phyloP scores from a whole-genome alignment of 1,140 invertebrate species.

The Thaumetopoea pityocampa region DNA sequence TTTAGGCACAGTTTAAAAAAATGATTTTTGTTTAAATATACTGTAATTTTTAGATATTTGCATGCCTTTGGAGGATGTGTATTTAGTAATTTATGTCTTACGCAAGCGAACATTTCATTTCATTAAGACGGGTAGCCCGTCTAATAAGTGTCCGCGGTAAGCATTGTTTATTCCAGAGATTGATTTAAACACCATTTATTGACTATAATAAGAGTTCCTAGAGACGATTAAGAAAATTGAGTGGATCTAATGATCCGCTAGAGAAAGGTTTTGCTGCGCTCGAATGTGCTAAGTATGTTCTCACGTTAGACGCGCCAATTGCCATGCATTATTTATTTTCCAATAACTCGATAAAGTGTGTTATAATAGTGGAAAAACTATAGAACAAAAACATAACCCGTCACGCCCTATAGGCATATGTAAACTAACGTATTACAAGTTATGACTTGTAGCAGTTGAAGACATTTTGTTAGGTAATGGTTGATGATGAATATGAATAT shows the following conservation, averaged over 20 bases:
- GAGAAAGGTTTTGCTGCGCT: constrained; percentile 49
- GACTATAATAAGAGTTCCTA: too few relatives aligned
- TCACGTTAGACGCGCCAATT: constrained; percentile 48
- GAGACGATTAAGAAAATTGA: constrained; percentile 41
- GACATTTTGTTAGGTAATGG: constrained; percentile 19
- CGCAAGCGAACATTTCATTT: too few relatives aligned
- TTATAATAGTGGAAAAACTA: constrained; percentile 28
- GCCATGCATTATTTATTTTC: constrained; percentile 43
- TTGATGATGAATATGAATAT: constrained; percentile 15
- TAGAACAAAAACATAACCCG: constrained; percentile 30
- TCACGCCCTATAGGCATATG: constrained; percentile 29
- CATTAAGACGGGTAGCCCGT: too few relatives aligned
- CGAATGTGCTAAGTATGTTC: constrained; percentile 30
- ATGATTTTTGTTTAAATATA: too few relatives aligned
- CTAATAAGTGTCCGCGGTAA: too few relatives aligned
- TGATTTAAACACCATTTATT: too few relatives aligned
- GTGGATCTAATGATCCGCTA: constrained; percentile 43
- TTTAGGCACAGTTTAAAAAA: too few relatives aligned
- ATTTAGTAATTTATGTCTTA: too few relatives aligned
- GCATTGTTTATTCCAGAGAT: too few relatives aligned
- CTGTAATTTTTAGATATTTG: too few relatives aligned
- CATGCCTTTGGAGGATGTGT: too few relatives aligned
- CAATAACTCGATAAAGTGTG: constrained; percentile 33
- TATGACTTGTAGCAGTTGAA: constrained; percentile 19
- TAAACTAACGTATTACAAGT: constrained; percentile 19